phyloP scores from a whole-genome alignment of 2,797 vertebrate species.

The Picus viridis region DNA sequence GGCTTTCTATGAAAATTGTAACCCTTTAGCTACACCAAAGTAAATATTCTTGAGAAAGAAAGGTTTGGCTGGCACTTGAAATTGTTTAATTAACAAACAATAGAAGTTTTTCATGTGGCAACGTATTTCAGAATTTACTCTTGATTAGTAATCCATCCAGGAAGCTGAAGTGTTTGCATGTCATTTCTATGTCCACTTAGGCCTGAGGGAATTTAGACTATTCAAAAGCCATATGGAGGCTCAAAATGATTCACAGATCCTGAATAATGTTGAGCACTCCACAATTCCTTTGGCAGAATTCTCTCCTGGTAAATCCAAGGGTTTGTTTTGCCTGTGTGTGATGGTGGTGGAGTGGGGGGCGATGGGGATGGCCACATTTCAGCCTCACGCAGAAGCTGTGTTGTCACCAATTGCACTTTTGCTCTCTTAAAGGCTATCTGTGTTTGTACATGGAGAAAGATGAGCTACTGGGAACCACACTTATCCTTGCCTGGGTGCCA shows the following conservation, averaged over 20 bases:
- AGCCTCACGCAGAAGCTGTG: accelerated
- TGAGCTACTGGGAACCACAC: constrained; percentile 90
- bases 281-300: background rate
- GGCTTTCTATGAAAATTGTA: background rate
- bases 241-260: background rate
- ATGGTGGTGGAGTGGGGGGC: background rate
- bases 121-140: background rate
- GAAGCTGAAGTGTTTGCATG: background rate
- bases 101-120: constrained; percentile 6
- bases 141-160: background rate
- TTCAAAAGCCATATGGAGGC: background rate
- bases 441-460: constrained; percentile 97
- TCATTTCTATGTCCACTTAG: background rate
- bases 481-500: constrained; percentile 97
- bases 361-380: accelerated
- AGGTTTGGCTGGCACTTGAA: background rate
- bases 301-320: background rate
- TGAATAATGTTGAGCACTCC: background rate
- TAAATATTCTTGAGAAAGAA: constrained; percentile 25
- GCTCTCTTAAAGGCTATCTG: constrained; percentile 86
- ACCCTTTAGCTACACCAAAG: background rate
- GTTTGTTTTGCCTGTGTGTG: background rate
- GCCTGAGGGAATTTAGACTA: background rate
- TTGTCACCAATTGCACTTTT: background rate
- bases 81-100: constrained; percentile 4